Evolutionary conservation across 2,888 invertebrate species (phyloP).

Genomic region (Scaptomyza reducta): DNA sequence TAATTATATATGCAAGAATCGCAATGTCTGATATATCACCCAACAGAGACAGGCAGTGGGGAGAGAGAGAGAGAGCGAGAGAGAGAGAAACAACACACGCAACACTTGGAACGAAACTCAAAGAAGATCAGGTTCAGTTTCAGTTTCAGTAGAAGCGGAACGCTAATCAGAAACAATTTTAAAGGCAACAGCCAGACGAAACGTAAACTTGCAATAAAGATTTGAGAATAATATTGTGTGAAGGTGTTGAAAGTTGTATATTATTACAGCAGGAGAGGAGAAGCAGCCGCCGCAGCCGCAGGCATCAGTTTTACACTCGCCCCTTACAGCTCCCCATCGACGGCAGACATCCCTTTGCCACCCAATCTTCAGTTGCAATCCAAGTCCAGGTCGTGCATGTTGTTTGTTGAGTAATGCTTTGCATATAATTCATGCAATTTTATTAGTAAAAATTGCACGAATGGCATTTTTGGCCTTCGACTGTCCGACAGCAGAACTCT

Average conservation of each 20-base stretch:
- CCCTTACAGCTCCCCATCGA: neutral
- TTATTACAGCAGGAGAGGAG: conserved; percentile 13
- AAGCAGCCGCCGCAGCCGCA: conserved; percentile 23
- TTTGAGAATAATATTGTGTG: conserved; percentile 50
- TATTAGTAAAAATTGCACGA: conserved; percentile 63
- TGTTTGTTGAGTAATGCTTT: conserved; percentile 56
- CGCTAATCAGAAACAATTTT: conserved; percentile 73
- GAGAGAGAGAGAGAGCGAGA: conserved; percentile 2
- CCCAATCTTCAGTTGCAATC: conserved; percentile 11
- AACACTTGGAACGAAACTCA: conserved; percentile 31
- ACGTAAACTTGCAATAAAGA: conserved; percentile 50
- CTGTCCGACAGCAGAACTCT: conserved; percentile 9
- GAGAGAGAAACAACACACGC: conserved; percentile 25
- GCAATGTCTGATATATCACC: conserved; percentile 76
- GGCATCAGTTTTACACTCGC: conserved; percentile 41
- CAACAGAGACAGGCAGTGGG: conserved; percentile 14
- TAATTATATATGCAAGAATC: conserved; percentile 76
- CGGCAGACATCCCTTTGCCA: neutral
- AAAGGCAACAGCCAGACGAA: conserved; percentile 20
- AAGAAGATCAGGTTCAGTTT: conserved; percentile 12
- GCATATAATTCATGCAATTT: conserved; percentile 78
- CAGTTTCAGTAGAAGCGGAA: neutral
- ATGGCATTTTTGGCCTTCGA: conserved; percentile 56
- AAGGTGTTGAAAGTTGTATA: conserved; percentile 76
- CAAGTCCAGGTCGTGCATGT: conserved; percentile 24